Base-by-base conservation (phyloP, 37 sponge, comb jelly and placozoan genomes). In the Axinella damicornis region DNA sequence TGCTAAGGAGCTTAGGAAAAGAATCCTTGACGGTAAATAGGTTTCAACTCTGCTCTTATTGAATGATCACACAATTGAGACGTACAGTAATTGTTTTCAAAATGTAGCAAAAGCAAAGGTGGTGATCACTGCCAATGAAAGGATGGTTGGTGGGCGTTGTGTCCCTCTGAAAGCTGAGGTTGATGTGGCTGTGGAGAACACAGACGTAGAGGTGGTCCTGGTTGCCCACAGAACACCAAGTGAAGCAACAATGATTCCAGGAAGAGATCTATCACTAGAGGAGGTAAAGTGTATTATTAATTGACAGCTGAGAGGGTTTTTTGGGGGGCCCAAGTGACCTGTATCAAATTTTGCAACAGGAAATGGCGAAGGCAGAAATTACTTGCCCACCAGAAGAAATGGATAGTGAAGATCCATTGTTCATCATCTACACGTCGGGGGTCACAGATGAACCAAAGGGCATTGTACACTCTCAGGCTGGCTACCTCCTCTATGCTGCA, bases 381-480 rank as follows among this genome's bases (percentile, higher is more conserved):
- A 68, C 54, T 69, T 97, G 97, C 71, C 58, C 83, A 34, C 83
- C 94, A 21, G 94, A 86, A 68, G 65, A 74, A 53, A 30, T 97
- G 80, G 90, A 94, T 73, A 91, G 92, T 76, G 97, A 97, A 71
- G 94, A 91, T 60, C 86, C 78, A 22, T 86, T 97, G 58, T 97
- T 94, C 83, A 87, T 97, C 90, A 68, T 97, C 39, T 94, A 97
- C 69, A 97, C 97, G 0, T 94, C 94, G 30, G 97, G 97, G 25
- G 88, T 88, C 71, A 94, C 97, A 78, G 97, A 94, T 0, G 86
- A 90, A 15, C 92, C 97, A 20, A 97, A 97, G 58, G 97, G 97
- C 28, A 76, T 97, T n/a, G 53, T 92, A 20, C 96, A 96, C 86
- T 91, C 97, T 16, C 94, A 94, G 54, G 97, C 92, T 39, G 97